Conservation (phyloP, 1,140 invertebrate species). For the Akabosia matsudoensis region DNA sequence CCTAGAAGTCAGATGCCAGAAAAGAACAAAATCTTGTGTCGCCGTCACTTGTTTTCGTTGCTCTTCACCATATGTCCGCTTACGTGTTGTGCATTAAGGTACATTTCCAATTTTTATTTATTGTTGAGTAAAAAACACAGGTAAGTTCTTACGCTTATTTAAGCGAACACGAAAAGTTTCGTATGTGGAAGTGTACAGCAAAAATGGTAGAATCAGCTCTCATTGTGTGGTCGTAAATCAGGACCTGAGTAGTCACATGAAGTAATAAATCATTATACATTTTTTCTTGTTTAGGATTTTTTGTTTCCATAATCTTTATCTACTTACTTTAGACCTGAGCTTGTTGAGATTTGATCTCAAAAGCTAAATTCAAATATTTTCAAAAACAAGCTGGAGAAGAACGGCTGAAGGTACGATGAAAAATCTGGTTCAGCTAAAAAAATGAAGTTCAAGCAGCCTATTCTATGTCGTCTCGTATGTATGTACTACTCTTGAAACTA, state of each 20-base stretch:
- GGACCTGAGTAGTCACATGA: constrained; percentile 40
- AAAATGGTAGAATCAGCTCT: constrained; percentile 19
- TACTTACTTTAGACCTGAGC: no score
- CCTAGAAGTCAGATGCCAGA: neutral
- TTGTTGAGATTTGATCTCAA: neutral
- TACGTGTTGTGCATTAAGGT: no score
- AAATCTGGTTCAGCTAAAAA: no score
- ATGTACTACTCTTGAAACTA: no score
- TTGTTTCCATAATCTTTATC: constrained; percentile 6
- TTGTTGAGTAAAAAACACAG: no score
- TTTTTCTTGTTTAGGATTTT: constrained; percentile 23
- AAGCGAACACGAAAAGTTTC: neutral
- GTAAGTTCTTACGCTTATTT: neutral
- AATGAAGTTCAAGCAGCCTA: no score
- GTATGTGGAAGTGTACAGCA: no score
- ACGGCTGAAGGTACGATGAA: no score
- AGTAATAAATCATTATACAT: constrained; percentile 40
- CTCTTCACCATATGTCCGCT: neutral
- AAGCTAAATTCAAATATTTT: neutral
- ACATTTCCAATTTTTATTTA: neutral
- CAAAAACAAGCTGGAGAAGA: neutral
- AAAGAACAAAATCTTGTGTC: neutral
- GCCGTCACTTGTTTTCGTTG: neutral
- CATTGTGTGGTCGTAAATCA: constrained; percentile 47
- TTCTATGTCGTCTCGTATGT: no score